These are phyloP conservation scores for Gymnorhina tibicen DNA, from an alignment of 2,113 vertebrate species.

Conservation along the genomic window DNA sequence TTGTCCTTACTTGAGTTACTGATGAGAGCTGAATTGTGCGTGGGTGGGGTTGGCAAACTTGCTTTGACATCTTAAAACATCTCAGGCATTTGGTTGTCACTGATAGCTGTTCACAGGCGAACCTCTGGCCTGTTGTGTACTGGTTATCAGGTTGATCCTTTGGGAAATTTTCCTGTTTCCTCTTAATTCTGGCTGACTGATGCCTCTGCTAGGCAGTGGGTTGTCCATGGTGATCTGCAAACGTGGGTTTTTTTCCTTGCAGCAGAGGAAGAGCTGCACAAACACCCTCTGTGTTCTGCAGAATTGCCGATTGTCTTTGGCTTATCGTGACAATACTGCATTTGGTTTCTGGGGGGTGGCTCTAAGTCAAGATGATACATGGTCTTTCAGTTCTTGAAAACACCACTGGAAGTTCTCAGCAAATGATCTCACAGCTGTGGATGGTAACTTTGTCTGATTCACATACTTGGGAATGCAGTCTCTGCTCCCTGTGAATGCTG, in stretches of 20 bases:
- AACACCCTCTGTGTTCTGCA: neutral
- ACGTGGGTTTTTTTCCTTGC: neutral
- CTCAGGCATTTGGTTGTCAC: neutral
- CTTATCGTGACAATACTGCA: neutral
- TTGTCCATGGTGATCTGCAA: neutral
- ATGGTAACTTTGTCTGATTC: neutral
- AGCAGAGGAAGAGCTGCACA: neutral
- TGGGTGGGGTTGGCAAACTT: neutral
- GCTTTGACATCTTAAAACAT: neutral
- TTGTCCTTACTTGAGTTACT: neutral
- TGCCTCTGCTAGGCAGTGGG: neutral
- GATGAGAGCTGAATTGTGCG: neutral
- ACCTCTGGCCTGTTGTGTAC: neutral
- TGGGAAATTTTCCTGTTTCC: neutral
- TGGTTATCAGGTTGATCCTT: neutral
- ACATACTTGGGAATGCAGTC: neutral
- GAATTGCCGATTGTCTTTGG: accelerated
- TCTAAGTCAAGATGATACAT: neutral
- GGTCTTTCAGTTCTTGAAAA: neutral
- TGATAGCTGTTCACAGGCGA: neutral
- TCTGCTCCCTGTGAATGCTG: neutral
- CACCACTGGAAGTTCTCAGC: neutral
- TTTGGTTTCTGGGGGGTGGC: neutral
- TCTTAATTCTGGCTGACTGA: neutral
- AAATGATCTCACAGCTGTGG: neutral